These are phyloP conservation scores for Brachystomella parvula DNA, from an alignment of 1,140 invertebrate genomes.

Conservation along the genomic window DNA sequence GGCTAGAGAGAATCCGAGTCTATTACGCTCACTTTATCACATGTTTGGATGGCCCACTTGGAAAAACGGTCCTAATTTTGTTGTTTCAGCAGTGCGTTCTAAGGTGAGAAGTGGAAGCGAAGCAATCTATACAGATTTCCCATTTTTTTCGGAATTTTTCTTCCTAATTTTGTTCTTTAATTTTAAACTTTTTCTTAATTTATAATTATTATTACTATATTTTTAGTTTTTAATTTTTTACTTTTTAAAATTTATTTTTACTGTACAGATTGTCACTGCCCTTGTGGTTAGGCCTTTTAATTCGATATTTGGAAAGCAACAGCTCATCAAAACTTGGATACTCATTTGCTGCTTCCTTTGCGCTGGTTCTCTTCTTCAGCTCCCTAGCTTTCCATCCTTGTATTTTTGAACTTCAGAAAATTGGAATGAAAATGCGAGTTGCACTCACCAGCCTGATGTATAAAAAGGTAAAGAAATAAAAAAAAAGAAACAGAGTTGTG, in stretches of 20 bases:
- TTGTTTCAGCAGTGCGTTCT: not conserved
- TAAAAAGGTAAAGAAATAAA: constrained; percentile 46
- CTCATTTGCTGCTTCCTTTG: constrained; percentile 41
- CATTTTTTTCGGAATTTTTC: not conserved
- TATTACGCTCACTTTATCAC: not conserved
- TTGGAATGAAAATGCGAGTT: constrained; percentile 50
- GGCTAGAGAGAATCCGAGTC: not conserved
- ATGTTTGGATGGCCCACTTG: not conserved
- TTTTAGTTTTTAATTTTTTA: not conserved
- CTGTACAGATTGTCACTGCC: constrained; percentile 38
- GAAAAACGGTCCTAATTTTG: not conserved
- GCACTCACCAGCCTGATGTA: constrained; percentile 51
- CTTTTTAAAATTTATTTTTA: not conserved
- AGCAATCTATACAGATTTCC: not conserved
- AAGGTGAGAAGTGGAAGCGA: not conserved
- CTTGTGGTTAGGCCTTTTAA: constrained; percentile 40
- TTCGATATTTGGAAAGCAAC: constrained; percentile 40
- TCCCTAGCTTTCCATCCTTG: constrained; percentile 50
- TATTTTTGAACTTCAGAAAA: constrained; percentile 48
- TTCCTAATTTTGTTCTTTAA: not conserved
- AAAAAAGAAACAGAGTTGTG: not conserved
- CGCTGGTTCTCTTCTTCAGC: constrained; percentile 45
- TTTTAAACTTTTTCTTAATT: not conserved
- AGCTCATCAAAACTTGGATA: constrained; percentile 33
- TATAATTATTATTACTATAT: not conserved